These are phyloP conservation scores for Sebastes diaconus DNA, from an alignment of 2,797 vertebrate genomes.

Conservation along the genomic window DNA sequence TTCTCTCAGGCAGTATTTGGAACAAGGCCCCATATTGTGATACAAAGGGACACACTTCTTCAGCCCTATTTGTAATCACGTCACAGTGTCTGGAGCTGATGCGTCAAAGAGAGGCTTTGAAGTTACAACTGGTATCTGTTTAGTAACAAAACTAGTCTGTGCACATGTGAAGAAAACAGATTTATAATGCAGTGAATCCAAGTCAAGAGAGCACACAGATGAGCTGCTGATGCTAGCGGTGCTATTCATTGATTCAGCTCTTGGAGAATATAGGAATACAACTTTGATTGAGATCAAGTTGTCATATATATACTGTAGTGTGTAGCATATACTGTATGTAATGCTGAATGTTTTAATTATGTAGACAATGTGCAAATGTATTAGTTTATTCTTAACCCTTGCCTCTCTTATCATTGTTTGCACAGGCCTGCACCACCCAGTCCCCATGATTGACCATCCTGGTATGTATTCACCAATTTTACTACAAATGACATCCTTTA, in stretches of 20 bases:
- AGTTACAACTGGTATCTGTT: slow-evolving; percentile 15
- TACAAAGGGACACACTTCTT: slow-evolving; percentile 16
- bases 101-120: background rate
- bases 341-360: background rate
- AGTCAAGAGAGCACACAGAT: background rate
- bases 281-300: background rate
- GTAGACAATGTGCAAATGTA: background rate
- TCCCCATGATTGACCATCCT: background rate
- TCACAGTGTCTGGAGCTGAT: background rate
- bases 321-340: background rate
- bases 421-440: background rate
- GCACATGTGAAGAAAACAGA: background rate
- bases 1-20: background rate
- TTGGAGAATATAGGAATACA: background rate
- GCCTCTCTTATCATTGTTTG: background rate
- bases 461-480: background rate
- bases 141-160: slow-evolving; percentile 5
- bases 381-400: background rate
- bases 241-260: background rate
- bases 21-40: background rate
- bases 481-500: background rate
- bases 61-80: slow-evolving; percentile 32
- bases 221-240: background rate
- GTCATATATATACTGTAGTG: background rate
- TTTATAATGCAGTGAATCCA: background rate